A percentile compares a stretch with the other conserved stretches of the same genome.
Conservation (phyloP, 2,888 invertebrate genomes). For the Apodemia mormo region DNA sequence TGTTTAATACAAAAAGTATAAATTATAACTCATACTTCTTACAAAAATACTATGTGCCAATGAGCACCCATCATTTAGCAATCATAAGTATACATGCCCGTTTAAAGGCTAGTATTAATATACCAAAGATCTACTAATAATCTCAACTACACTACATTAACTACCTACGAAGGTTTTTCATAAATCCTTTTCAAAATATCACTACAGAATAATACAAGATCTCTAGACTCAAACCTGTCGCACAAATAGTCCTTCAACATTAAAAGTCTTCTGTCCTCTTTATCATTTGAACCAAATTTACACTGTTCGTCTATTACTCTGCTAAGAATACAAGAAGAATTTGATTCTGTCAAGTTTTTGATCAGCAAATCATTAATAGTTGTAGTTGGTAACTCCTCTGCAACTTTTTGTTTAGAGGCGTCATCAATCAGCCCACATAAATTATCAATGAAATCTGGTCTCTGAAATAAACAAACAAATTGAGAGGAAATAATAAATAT, state of each 20-base stretch:
- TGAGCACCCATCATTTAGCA: background rate
- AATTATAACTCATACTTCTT: conserved; percentile 19
- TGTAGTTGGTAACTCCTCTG: conserved; percentile 47
- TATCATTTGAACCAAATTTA: conserved; percentile 27
- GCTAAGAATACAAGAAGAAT: conserved; percentile 43
- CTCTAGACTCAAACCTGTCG: conserved; percentile 51
- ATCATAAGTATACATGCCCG: background rate
- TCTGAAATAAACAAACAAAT: conserved; percentile 49
- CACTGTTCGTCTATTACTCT: conserved; percentile 46
- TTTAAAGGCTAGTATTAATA: background rate
- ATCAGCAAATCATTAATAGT: conserved; percentile 43
- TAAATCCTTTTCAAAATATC: conserved; percentile 52
- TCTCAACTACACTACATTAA: background rate
- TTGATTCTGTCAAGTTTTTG: conserved; percentile 44
- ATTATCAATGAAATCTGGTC: conserved; percentile 54
- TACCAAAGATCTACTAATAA: background rate
- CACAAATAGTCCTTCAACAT: conserved; percentile 52
- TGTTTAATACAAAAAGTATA: conserved; percentile 2
- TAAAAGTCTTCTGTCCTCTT: conserved; percentile 43
- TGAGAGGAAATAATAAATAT: background rate
- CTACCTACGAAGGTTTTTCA: conserved; percentile 43
- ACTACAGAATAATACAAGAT: conserved; percentile 59
- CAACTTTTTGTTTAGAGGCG: conserved; percentile 47
- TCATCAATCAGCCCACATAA: conserved; percentile 49
- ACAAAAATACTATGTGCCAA: conserved; percentile 13